Percentiles rank a stretch among this genome's conserved stretches.
Evolutionary conservation across 2,113 vertebrate species (phyloP).

Genomic region (Cephalopholis sonnerati): DNA sequence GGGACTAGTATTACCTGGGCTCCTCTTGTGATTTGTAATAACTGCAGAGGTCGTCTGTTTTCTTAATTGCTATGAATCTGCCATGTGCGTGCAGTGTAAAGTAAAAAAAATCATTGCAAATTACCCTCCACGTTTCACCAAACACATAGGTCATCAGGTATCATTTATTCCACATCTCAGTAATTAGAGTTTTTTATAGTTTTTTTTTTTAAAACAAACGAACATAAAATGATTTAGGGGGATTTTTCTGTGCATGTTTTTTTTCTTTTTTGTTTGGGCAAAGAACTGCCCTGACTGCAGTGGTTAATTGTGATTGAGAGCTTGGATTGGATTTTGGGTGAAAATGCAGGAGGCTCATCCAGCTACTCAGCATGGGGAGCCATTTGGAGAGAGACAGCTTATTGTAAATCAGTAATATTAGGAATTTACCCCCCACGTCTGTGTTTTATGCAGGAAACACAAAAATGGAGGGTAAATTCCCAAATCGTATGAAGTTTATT

Average conservation of each 20-base stretch:
- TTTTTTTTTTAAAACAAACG: background rate
- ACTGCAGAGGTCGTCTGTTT: constrained; percentile 40
- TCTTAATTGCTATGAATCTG: constrained; percentile 37
- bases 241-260: background rate
- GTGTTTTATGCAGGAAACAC: background rate
- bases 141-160: constrained; percentile 22
- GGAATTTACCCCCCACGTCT: background rate
- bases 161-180: constrained; percentile 16
- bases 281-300: background rate
- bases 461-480: background rate
- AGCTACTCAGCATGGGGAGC: constrained; percentile 9
- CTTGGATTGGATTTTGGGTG: constrained; percentile 24
- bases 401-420: constrained; percentile 7
- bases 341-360: constrained; percentile 27
- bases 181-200: constrained; percentile 29
- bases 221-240: background rate
- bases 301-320: constrained; percentile 13
- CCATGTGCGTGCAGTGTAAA: constrained; percentile 6
- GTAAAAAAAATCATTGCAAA: constrained; percentile 9
- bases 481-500: background rate
- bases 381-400: background rate
- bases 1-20: constrained; percentile 37
- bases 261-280: background rate
- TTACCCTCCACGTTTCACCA: constrained; percentile 14
- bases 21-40: constrained; percentile 45